Conservation (phyloP, 1,140 invertebrate species). For the Daktulosphaira vitifoliae region DNA sequence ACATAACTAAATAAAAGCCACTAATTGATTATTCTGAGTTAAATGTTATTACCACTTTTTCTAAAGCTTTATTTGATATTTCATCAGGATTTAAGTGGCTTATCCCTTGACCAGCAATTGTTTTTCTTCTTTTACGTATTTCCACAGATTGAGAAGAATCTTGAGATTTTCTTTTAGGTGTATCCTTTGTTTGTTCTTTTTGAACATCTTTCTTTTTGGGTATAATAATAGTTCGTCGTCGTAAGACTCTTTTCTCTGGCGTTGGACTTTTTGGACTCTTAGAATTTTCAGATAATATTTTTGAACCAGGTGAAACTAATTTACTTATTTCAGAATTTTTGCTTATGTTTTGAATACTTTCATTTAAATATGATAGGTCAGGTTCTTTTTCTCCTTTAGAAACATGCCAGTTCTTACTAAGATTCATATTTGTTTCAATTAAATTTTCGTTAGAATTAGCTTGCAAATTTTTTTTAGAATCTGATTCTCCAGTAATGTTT, state of each 20-base stretch:
- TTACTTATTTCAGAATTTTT: not conserved
- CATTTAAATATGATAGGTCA: not conserved
- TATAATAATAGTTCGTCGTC: conserved; percentile 23
- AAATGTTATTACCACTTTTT: conserved; percentile 29
- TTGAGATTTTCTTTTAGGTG: conserved; percentile 9
- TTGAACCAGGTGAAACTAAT: not conserved
- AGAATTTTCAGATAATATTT: too few species aligned
- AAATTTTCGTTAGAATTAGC: not conserved
- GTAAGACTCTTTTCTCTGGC: conserved; percentile 19
- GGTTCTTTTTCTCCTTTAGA: not conserved
- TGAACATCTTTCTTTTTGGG: not conserved
- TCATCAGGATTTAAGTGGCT: conserved; percentile 15
- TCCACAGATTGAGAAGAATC: not conserved
- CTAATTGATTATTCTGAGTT: too few species aligned
- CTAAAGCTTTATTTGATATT: conserved; percentile 25
- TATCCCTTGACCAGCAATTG: conserved; percentile 18
- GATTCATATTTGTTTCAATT: not conserved
- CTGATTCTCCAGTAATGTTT: not conserved
- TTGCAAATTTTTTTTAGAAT: not conserved
- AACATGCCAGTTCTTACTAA: not conserved
- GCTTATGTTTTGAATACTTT: not conserved
- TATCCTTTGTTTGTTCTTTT: conserved; percentile 1
- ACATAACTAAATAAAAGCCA: too few species aligned
- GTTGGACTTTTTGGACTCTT: conserved; percentile 26
- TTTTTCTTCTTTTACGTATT: conserved; percentile 4